phyloP scores from a whole-genome alignment of 2,888 invertebrate species.

The Incurvaria masculella region DNA sequence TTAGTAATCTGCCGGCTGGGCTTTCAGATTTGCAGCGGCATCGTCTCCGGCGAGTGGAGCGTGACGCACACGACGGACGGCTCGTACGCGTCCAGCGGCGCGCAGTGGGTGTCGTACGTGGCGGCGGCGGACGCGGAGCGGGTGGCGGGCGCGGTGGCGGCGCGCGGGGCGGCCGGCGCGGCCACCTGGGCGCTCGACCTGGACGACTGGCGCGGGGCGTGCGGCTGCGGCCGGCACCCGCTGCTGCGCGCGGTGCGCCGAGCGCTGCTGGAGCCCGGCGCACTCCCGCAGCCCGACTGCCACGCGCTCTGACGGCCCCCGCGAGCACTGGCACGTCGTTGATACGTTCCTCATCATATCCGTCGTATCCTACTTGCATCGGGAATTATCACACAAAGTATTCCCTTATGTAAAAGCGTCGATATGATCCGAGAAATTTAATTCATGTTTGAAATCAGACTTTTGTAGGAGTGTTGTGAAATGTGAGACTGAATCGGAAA shows the following conservation, averaged over 20 bases:
- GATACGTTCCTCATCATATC: too few relatives aligned
- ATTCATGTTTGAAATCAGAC: too few relatives aligned
- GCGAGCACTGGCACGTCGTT: too few relatives aligned
- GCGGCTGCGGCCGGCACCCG: conserved; percentile 67
- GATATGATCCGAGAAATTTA: too few relatives aligned
- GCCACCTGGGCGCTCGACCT: conserved; percentile 78
- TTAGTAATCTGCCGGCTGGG: conserved; percentile 5
- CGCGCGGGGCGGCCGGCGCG: conserved; percentile 63
- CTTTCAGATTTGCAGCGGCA: conserved; percentile 55
- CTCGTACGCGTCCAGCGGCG: conserved; percentile 66
- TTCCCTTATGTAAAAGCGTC: too few relatives aligned
- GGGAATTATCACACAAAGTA: too few relatives aligned
- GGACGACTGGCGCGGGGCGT: conserved; percentile 69
- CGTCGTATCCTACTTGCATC: too few relatives aligned
- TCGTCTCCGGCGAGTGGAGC: conserved; percentile 58
- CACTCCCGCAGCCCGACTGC: conserved; percentile 20
- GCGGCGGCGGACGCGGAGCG: conserved; percentile 62
- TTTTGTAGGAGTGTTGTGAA: too few relatives aligned
- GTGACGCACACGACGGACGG: conserved; percentile 61
- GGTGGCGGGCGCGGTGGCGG: conserved; percentile 58
- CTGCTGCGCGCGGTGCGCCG: conserved; percentile 60
- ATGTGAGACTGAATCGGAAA: too few relatives aligned
- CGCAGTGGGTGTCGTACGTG: conserved; percentile 80
- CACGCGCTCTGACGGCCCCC: too few relatives aligned
- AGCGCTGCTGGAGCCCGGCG: conserved; percentile 33